These are phyloP conservation scores for Ctenicera cuprea DNA, from an alignment of 2,888 invertebrate genomes.

Conservation along the genomic window DNA sequence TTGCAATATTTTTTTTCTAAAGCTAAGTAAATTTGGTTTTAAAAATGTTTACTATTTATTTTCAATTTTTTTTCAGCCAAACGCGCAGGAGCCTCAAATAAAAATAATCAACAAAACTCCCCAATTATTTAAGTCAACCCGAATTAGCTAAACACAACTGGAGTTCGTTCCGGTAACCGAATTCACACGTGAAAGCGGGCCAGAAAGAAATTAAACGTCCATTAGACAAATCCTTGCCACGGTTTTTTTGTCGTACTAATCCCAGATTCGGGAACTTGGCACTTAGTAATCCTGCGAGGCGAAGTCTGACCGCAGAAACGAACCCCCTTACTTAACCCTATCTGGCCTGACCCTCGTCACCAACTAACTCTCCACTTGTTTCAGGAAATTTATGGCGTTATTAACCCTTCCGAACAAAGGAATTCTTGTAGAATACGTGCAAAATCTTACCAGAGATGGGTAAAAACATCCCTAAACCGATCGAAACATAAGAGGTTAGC, in stretches of 20 bases:
- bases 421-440: constrained; percentile 36
- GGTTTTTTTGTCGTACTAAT: constrained; percentile 40
- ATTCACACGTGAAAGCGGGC: constrained; percentile 10
- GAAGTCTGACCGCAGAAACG: constrained; percentile 43
- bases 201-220: constrained; percentile 33
- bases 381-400: constrained; percentile 45
- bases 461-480: constrained; percentile 29
- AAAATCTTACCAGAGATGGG: constrained; percentile 27
- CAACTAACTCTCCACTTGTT: constrained; percentile 48
- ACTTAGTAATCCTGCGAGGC: constrained; percentile 49
- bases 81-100: no score
- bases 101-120: no score
- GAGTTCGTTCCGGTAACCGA: constrained; percentile 12
- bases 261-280: constrained; percentile 44
- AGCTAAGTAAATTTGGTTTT: not conserved
- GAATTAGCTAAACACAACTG: not conserved
- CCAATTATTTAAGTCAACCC: no score
- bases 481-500: not conserved
- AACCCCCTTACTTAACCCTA: constrained; percentile 48
- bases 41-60: no score
- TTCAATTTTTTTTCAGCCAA: no score
- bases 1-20: no score
- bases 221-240: constrained; percentile 39
- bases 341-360: constrained; percentile 47
- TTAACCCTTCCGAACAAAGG: constrained; percentile 46